These are phyloP conservation scores for Hirtodrosophila cameraria DNA, from an alignment of 2,888 invertebrate species.

Conservation along the genomic window DNA sequence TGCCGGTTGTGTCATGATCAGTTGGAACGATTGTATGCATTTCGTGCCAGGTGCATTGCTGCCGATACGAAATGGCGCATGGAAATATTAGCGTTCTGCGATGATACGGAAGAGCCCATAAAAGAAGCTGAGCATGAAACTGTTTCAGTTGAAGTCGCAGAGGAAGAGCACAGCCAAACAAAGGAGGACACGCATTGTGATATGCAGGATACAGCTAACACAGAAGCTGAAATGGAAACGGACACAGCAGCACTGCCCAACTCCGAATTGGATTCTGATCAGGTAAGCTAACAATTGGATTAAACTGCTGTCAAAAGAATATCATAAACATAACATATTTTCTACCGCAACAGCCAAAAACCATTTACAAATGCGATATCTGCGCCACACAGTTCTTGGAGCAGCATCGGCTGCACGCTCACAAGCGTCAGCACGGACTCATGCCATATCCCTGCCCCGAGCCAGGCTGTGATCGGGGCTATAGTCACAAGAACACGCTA, in stretches of 20 bases:
- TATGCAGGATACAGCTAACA: neutral
- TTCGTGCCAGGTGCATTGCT: slow-evolving; percentile 53
- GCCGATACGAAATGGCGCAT: slow-evolving; percentile 56
- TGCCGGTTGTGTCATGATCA: slow-evolving; percentile 48
- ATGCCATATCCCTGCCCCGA: slow-evolving; percentile 51
- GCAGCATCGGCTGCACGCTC: slow-evolving; percentile 42
- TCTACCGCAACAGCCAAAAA: slow-evolving; percentile 5
- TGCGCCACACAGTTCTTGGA: slow-evolving; percentile 45
- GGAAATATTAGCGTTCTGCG: slow-evolving; percentile 44
- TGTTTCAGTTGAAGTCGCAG: neutral
- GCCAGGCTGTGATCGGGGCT: slow-evolving; percentile 41
- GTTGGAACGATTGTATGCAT: slow-evolving; percentile 43
- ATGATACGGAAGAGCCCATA: neutral
- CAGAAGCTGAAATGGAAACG: neutral
- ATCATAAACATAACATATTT: neutral
- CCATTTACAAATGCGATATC: slow-evolving; percentile 44
- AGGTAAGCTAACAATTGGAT: neutral
- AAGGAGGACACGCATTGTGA: neutral
- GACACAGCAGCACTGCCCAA: neutral
- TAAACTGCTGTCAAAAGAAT: neutral
- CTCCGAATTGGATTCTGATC: slow-evolving; percentile 1
- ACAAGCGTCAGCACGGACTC: slow-evolving; percentile 40
- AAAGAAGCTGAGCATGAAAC: neutral
- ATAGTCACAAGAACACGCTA: slow-evolving; percentile 47
- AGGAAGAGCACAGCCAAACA: neutral